Base-by-base conservation (phyloP, 2,113 vertebrate species). In the Todiramphus chloris region DNA sequence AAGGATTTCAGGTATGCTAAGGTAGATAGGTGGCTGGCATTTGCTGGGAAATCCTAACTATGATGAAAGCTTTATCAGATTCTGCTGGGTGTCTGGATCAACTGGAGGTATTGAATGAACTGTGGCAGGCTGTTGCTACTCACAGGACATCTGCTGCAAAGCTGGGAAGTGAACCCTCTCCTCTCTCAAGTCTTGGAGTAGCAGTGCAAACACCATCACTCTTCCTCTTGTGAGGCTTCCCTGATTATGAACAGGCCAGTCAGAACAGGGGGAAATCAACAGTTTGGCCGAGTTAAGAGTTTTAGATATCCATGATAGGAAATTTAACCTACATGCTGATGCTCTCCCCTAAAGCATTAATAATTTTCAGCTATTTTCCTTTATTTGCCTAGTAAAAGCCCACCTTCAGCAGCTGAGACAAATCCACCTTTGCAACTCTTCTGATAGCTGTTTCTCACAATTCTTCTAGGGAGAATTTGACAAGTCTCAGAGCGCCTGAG, bases 401-500 rank as follows among this genome's bases (percentile, higher is more conserved):
- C 41, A 85, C n/a, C 37, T 69, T 90, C 24, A 79, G 64, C 48
- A 76, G 81, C 12, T 24, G 86, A 64, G 59, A 74, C 10, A 63
- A 67, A 80, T 63, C 60, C 15, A 56, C 35, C 39, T 68, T 75
- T 82, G 93, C 86, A 95, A 76, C 44, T 55, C 58, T 87, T 94
- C 81, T 87, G 84, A 72, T 76, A 78, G 30, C 53, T 62, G 53
- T 67, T 94, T 86, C 73, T 66, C 76, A 79, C 37, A 62, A 74
- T 13, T 23, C 23, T 50, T 50, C 35, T n/a, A 69, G 19, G 58
- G 53, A 93, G 87, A 81, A 86, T 51, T 69, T 90, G 74, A 78
- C 87, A 93, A 89, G 81, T 82, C 74, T 79, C 87, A 66, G 67
- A 93, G 89, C 30, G 55, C 67, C 70, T 82, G 81, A 87, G 62